phyloP scores from a whole-genome alignment of 2,797 vertebrate genomes.

The Amniataba percoides region DNA sequence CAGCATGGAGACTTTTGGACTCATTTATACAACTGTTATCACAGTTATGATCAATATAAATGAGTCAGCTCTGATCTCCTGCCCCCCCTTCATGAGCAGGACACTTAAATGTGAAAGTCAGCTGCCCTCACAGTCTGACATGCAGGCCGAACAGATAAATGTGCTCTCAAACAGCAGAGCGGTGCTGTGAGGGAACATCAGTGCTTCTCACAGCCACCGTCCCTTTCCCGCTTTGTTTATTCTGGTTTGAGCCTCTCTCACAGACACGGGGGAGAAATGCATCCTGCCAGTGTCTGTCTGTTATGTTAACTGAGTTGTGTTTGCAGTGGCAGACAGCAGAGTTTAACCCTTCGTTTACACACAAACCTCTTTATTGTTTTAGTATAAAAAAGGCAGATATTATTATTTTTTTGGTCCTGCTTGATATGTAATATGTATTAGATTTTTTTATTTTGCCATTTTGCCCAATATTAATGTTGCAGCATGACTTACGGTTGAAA shows the following conservation, averaged over 20 bases:
- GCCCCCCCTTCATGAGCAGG: background rate
- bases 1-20: background rate
- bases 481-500: background rate
- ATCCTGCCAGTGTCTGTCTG: background rate
- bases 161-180: background rate
- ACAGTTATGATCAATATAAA: background rate
- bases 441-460: background rate
- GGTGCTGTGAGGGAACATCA: background rate
- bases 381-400: background rate
- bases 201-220: background rate
- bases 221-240: background rate
- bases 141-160: background rate
- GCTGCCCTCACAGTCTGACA: background rate
- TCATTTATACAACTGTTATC: background rate
- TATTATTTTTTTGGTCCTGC: too few species aligned
- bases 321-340: background rate
- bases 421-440: background rate
- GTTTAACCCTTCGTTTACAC: slow-evolving; percentile 9
- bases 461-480: background rate
- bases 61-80: too few species aligned
- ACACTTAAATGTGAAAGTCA: background rate
- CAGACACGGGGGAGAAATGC: background rate
- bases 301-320: background rate
- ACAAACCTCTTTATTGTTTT: background rate
- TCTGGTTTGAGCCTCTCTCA: background rate